Percentiles rank a stretch among this genome's conserved stretches.
phyloP scores from a whole-genome alignment of 2,888 invertebrate species.

The Plebejus argus region DNA sequence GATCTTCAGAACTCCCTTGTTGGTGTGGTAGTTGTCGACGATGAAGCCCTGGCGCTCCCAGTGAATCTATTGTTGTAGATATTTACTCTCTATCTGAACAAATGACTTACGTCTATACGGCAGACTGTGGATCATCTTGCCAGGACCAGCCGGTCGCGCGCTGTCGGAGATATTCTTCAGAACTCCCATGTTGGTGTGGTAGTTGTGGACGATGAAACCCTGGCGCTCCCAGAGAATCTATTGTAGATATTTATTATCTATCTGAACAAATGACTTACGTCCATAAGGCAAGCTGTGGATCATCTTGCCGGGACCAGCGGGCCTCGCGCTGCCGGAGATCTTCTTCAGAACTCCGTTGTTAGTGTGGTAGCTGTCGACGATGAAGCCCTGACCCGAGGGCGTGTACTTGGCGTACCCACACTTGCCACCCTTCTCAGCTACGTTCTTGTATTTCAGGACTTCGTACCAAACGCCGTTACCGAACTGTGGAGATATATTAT shows the following conservation, averaged over 20 bases:
- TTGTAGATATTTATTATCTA: no score
- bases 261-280: no score
- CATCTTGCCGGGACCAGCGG: conserved; percentile 62
- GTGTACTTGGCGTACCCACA: conserved; percentile 78
- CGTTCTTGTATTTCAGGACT: conserved; percentile 42
- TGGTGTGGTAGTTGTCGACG: conserved; percentile 62
- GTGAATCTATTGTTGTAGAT: no score
- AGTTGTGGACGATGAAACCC: no score
- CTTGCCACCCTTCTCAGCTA: conserved; percentile 39
- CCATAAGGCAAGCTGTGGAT: conserved; percentile 56
- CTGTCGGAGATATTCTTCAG: no score
- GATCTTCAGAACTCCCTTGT: conserved; percentile 57
- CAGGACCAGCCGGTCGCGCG: no score
- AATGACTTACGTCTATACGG: no score
- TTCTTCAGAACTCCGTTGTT: conserved; percentile 57
- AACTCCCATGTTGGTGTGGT: no score
- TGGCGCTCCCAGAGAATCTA: no score
- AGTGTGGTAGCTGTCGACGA: conserved; percentile 63
- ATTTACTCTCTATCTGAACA: no score
- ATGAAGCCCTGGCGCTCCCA: conserved; percentile 56
- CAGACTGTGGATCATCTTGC: no score
- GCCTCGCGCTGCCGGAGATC: conserved; percentile 64
- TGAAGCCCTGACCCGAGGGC: conserved; percentile 62
- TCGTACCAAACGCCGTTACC: conserved; percentile 52
- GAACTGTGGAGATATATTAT: conserved; percentile 52